Percentiles rank a stretch among this genome's conserved stretches.
Conservation (phyloP, 2,888 invertebrate genomes). For the Parnassius apollo region DNA sequence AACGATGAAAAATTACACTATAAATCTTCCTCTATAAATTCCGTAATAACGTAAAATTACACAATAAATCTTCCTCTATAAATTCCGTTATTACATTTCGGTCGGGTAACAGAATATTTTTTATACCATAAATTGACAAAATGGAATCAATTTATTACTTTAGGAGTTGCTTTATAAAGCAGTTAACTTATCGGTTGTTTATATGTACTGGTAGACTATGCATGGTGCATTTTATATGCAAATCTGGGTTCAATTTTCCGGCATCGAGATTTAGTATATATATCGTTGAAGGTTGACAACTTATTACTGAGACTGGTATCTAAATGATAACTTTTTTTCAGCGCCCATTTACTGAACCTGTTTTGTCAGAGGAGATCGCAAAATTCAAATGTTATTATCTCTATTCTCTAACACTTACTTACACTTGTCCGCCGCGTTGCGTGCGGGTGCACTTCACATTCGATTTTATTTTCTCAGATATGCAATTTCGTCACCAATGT, state of each 20-base stretch:
- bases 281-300: conserved; percentile 22
- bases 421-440: too few species aligned
- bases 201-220: conserved; percentile 4
- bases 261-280: conserved; percentile 20
- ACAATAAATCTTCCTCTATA: background rate
- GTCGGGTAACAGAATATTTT: background rate
- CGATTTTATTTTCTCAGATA: too few species aligned
- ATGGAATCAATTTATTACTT: conserved; percentile 5
- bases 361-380: conserved; percentile 8
- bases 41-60: conserved; percentile 4
- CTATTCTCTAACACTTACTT: too few species aligned
- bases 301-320: conserved; percentile 19
- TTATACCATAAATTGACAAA: background rate
- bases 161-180: conserved; percentile 3
- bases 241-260: conserved; percentile 18
- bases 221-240: conserved; percentile 23
- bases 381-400: too few species aligned
- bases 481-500: too few species aligned
- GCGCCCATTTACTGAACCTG: conserved; percentile 13
- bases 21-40: background rate
- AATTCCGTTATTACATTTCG: conserved; percentile 1
- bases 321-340: conserved; percentile 20
- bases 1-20: conserved; percentile 3
- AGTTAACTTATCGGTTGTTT: conserved; percentile 14
- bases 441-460: too few species aligned